phyloP scores from a whole-genome alignment of 1,140 invertebrate species.

The Temnothorax curvispinosus region DNA sequence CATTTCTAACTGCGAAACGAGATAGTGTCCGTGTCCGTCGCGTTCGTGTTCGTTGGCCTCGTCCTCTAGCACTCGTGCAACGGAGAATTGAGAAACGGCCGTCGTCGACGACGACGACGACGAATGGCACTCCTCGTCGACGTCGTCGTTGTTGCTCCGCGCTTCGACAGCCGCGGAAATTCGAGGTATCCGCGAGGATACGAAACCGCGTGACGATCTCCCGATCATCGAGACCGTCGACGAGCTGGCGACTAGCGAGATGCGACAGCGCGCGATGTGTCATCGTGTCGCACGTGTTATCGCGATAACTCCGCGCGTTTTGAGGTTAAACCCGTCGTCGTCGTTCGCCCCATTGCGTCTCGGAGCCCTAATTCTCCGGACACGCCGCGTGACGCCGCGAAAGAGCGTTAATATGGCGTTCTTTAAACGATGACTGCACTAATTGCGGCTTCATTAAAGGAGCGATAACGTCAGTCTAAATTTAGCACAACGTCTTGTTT shows the following conservation, averaged over 20 bases:
- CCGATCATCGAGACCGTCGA: background rate
- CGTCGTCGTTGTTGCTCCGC: background rate
- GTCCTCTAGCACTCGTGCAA: background rate
- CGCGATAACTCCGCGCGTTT: constrained; percentile 26
- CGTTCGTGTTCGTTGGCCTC: background rate
- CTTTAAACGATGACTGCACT: background rate
- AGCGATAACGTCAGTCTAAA: background rate
- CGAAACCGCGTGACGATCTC: background rate
- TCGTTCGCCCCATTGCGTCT: too few relatives aligned
- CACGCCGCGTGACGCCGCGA: background rate
- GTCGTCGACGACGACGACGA: background rate
- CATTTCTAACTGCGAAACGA: background rate
- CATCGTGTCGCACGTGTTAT: background rate
- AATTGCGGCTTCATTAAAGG: background rate
- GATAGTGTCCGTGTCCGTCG: background rate
- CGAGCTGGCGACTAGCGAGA: background rate
- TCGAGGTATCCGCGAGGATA: too few relatives aligned
- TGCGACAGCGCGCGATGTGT: constrained; percentile 27
- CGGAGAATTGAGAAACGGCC: too few relatives aligned
- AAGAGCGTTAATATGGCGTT: background rate
- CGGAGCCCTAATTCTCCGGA: background rate
- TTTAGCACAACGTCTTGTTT: constrained; percentile 6
- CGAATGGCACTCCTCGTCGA: background rate
- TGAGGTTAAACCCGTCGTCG: constrained; percentile 41
- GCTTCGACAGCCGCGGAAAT: background rate